Percentiles rank a stretch among this genome's conserved stretches.
These are phyloP conservation scores for Mellivora capensis DNA, from an alignment of 2,113 vertebrate genomes.

Conservation along the genomic window DNA sequence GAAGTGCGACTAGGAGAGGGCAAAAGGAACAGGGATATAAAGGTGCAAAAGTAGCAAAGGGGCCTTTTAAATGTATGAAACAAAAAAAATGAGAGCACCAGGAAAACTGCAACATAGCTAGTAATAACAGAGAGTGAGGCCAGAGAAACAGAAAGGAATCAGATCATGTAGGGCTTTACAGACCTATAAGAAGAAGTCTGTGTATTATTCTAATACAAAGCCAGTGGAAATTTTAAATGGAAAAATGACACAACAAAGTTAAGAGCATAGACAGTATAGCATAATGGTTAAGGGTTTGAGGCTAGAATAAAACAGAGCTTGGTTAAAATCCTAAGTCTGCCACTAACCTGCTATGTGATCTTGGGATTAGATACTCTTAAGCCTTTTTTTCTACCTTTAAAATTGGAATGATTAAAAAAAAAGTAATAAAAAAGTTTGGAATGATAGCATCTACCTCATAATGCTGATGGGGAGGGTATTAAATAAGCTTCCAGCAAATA, in stretches of 20 bases:
- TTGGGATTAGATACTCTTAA: background rate
- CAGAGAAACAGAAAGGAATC: background rate
- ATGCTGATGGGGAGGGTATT: background rate
- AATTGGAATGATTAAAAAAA: background rate
- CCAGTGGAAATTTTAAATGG: background rate
- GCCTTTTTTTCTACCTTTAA: background rate
- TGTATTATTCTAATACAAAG: background rate
- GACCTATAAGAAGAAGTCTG: background rate
- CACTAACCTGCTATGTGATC: background rate
- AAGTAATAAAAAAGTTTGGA: background rate
- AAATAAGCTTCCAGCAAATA: background rate
- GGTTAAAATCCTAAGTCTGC: background rate
- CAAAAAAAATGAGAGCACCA: background rate
- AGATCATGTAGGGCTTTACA: background rate
- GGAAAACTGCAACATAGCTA: background rate
- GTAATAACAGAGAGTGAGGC: background rate
- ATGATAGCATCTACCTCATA: background rate
- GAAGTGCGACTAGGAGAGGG: background rate
- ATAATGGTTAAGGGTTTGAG: background rate
- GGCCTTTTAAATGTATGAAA: background rate
- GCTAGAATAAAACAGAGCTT: background rate
- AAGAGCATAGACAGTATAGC: background rate
- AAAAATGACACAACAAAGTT: background rate
- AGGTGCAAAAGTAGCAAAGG: background rate
- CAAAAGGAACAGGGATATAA: constrained; percentile 4